Evolutionary conservation across 2,888 invertebrate species (phyloP).

Genomic region (Apodemia mormo): DNA sequence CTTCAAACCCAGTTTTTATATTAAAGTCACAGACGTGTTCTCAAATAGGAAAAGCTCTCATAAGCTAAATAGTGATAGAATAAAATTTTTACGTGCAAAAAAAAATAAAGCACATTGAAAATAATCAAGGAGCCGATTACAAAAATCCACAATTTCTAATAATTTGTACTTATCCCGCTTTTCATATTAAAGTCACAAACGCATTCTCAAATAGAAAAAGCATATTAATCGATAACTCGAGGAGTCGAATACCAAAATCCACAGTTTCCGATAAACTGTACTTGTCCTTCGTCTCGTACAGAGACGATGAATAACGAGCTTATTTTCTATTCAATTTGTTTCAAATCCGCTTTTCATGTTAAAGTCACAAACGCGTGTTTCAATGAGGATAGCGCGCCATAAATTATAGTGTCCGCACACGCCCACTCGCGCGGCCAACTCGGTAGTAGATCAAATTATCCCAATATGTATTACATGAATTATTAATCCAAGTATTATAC

Average conservation of each 20-base stretch:
- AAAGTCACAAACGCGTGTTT: constrained; percentile 30
- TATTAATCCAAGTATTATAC: neutral
- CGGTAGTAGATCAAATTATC: constrained; percentile 14
- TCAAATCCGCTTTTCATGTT: constrained; percentile 26
- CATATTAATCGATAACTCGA: neutral
- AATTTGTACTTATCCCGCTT: too few species aligned
- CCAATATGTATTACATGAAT: constrained; percentile 14
- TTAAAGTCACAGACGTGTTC: too few species aligned
- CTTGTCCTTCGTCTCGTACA: neutral
- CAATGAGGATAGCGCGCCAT: constrained; percentile 31
- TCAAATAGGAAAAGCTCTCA: too few species aligned
- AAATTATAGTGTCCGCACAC: constrained; percentile 36
- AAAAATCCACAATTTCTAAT: too few species aligned
- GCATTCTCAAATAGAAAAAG: too few species aligned
- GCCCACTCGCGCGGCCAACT: constrained; percentile 23
- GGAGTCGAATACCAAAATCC: neutral
- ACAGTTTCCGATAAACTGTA: neutral
- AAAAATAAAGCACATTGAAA: too few species aligned
- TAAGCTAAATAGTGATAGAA: too few species aligned
- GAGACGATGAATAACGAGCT: constrained; percentile 26
- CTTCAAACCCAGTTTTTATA: too few species aligned
- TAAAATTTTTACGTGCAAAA: too few species aligned
- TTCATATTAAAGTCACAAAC: too few species aligned
- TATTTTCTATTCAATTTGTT: constrained; percentile 31
- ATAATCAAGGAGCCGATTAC: too few species aligned